Evolutionary conservation across 2,113 vertebrate genomes (phyloP), one percentile per base, ranked within the genome.

Genomic region (Periophthalmus modestus): DNA sequence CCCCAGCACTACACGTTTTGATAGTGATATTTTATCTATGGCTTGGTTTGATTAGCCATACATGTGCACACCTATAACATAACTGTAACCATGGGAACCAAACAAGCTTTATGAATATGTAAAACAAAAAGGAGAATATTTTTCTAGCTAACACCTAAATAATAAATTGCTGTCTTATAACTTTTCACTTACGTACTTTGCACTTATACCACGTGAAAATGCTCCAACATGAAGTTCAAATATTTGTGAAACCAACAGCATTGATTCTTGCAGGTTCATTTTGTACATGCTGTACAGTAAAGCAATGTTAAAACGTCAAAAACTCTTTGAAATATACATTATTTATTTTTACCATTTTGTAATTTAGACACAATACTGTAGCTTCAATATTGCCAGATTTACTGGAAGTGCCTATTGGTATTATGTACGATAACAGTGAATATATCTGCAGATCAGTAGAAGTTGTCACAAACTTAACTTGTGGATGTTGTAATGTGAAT

Each of bases 321-420:
- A 91, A 91, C 90, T 94, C 93, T 96, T 96, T 95, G 95, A 96
- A 93, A 95, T 93, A 94, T 86, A 94, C 94, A 93, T 95, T 97
- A 97, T 97, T 97, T 98, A 97, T 98, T 98, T 98, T 97, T 97
- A 95, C 95, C 95, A 93, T 95, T 97, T 94, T 96, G 94, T 96
- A 97, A 96, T 94, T 94, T 96, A 98, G 95, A 96, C 93, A 96
- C 94, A 95, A 95, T 95, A 95, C 94, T 96, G 94, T 96, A 96
- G 93, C 92, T 96, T 93, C 91, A 93, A 95, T 93, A 92, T 96
- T 94, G 94, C 95, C 95, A 98, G 95, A 97, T 91, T 95, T 96
- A 95, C 94, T 96, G 95, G 95, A 98, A 98, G 96, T 98, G 96
- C 96, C 97, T 98, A 95, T 95, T 95, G 94, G 92, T 95, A 95